These are phyloP conservation scores for Calephelis perditalis DNA, from an alignment of 2,888 invertebrate species.

Conservation along the genomic window DNA sequence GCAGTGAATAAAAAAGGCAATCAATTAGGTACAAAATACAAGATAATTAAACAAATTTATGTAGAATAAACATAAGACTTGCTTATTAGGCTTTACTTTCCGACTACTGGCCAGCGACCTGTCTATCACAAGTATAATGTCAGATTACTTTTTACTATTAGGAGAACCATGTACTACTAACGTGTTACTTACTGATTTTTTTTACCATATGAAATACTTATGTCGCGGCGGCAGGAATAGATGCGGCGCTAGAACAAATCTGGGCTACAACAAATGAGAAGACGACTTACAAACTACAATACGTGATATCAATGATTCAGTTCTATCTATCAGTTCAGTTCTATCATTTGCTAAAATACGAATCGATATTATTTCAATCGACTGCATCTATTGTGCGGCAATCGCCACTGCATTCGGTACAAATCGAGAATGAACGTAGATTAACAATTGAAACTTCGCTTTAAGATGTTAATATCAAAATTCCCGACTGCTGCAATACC, in stretches of 20 bases:
- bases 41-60: too few relatives aligned
- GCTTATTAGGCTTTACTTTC: too few relatives aligned
- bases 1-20: too few relatives aligned
- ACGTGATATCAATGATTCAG: background rate
- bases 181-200: too few relatives aligned
- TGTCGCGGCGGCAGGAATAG: too few relatives aligned
- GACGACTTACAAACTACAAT: too few relatives aligned
- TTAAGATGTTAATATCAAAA: conserved; percentile 50
- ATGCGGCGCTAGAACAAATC: too few relatives aligned
- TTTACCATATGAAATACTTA: too few relatives aligned
- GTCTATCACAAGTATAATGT: background rate
- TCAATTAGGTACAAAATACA: too few relatives aligned
- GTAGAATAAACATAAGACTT: too few relatives aligned
- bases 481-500: conserved; percentile 28
- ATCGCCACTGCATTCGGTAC: conserved; percentile 54
- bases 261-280: too few relatives aligned
- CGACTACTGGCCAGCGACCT: background rate
- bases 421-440: conserved; percentile 70
- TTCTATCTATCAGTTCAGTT: too few relatives aligned
- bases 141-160: background rate
- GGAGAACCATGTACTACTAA: background rate
- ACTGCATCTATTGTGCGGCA: conserved; percentile 61
- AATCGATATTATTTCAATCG: conserved; percentile 38
- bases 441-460: conserved; percentile 62
- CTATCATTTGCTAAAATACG: conserved; percentile 27